These are phyloP conservation scores for Pithys albifrons DNA, from an alignment of 2,113 vertebrate genomes.

Conservation along the genomic window DNA sequence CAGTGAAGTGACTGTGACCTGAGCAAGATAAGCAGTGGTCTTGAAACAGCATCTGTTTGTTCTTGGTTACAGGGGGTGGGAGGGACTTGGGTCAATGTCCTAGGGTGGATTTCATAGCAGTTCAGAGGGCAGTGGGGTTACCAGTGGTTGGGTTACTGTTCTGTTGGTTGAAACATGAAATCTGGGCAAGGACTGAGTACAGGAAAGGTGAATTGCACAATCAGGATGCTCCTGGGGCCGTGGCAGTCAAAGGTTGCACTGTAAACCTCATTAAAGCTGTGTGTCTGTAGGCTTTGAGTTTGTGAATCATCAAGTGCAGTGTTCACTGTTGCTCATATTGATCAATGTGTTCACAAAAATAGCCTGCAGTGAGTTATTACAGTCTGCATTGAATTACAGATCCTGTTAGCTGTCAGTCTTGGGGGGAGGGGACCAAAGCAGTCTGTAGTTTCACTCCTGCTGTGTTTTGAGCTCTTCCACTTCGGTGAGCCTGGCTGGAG, in stretches of 20 bases:
- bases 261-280: background rate
- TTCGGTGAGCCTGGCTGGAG: background rate
- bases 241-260: background rate
- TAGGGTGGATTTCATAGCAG: background rate
- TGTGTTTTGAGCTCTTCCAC: background rate
- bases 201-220: background rate
- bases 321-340: background rate
- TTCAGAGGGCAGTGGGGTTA: background rate
- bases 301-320: conserved; percentile 8
- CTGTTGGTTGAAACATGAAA: background rate
- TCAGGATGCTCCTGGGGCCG: background rate
- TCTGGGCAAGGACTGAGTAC: background rate
- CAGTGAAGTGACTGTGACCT: background rate
- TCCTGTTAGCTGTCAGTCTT: accelerated
- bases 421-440: background rate
- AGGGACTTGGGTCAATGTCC: background rate
- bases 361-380: background rate
- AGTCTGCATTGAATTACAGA: accelerated
- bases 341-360: background rate
- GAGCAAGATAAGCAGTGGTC: background rate
- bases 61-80: background rate
- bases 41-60: background rate
- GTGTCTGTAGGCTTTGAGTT: background rate
- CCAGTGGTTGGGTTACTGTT: background rate
- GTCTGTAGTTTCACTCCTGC: background rate